Conservation (phyloP, 2,797 vertebrate species). For the Hafferia zeledoni region DNA sequence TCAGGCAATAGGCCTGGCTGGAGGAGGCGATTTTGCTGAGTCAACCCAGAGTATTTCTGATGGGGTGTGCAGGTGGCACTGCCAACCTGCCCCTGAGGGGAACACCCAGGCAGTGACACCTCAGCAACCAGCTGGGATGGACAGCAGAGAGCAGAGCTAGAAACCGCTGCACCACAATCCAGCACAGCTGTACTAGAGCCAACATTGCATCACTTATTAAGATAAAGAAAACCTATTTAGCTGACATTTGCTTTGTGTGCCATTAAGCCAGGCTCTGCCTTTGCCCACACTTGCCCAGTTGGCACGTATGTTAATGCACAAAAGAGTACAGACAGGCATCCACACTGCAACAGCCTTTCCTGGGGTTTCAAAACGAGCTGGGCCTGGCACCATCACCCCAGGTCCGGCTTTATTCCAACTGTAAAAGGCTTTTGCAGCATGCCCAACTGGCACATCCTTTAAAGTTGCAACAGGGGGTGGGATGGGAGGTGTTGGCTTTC, state of each 20-base stretch:
- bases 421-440: not conserved
- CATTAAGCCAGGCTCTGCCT: not conserved
- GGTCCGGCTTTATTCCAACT: conserved; percentile 11
- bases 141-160: not conserved
- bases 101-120: not conserved
- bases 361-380: not conserved
- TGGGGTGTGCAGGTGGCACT: not conserved
- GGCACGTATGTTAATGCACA: not conserved
- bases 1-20: not conserved
- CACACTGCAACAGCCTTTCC: not conserved
- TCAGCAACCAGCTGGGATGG: rapidly evolving
- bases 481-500: not conserved
- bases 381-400: not conserved
- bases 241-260: conserved; percentile 30
- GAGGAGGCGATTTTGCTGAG: not conserved
- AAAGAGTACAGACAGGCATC: not conserved
- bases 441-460: not conserved
- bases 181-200: rapidly evolving
- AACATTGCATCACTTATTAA: not conserved
- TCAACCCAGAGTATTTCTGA: not conserved
- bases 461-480: not conserved
- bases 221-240: conserved; percentile 46
- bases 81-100: not conserved
- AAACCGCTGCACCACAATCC: not conserved
- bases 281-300: not conserved